Conservation (phyloP, 2,888 invertebrate genomes). For the Mythimna ferrago region DNA sequence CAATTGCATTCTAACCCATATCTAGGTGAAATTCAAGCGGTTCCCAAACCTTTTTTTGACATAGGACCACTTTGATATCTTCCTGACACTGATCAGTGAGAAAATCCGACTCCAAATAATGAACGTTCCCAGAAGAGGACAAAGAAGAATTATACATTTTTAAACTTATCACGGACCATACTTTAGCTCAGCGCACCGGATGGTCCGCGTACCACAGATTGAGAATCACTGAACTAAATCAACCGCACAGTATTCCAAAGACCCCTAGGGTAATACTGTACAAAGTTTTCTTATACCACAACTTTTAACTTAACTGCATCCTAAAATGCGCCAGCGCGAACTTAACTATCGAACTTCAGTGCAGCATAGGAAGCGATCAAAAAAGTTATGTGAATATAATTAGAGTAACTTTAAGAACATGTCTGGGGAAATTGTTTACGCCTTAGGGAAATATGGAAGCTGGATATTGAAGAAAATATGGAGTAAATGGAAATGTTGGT, state of each 20-base stretch:
- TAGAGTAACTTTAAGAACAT: constrained; percentile 25
- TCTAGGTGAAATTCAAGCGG: constrained; percentile 11
- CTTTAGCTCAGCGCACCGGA: too few relatives aligned
- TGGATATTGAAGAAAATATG: not conserved
- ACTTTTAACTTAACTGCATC: constrained; percentile 41
- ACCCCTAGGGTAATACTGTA: constrained; percentile 18
- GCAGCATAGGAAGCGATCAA: constrained; percentile 32
- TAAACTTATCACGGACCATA: too few relatives aligned
- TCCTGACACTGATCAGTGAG: too few relatives aligned
- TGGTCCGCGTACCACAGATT: too few relatives aligned
- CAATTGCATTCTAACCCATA: not conserved
- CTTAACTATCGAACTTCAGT: constrained; percentile 33
- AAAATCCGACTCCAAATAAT: too few relatives aligned
- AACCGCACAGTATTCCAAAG: constrained; percentile 15
- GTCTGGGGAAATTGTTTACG: constrained; percentile 23
- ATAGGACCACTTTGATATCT: too few relatives aligned
- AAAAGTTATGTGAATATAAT: constrained; percentile 51
- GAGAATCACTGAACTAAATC: constrained; percentile 6
- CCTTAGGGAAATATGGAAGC: constrained; percentile 26
- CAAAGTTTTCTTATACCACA: constrained; percentile 33
- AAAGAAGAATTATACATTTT: too few relatives aligned
- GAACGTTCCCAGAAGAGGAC: too few relatives aligned
- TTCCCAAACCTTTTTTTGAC: too few relatives aligned
- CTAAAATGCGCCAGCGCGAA: constrained; percentile 35
- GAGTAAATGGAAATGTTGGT: not conserved